These are phyloP conservation scores for Hydroisotoma schaefferi DNA, from an alignment of 2,888 invertebrate genomes.

Conservation along the genomic window DNA sequence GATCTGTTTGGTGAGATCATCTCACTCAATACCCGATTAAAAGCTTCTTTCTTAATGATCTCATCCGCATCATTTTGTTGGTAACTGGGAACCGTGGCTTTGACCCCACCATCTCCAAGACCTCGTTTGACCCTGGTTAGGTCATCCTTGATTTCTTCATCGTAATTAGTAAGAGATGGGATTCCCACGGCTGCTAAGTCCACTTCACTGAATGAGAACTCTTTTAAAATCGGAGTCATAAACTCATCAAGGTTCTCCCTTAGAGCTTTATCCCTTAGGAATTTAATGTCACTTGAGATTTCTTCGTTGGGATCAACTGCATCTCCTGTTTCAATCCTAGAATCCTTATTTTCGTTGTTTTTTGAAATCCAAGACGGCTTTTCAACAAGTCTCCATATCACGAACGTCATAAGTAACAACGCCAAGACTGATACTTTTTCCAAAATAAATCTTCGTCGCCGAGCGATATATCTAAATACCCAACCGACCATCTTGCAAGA, in stretches of 20 bases:
- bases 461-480: conserved; percentile 26
- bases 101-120: conserved; percentile 68
- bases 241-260: conserved; percentile 46
- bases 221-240: conserved; percentile 38
- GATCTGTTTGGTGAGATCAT: conserved; percentile 79
- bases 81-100: conserved; percentile 63
- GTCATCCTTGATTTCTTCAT: conserved; percentile 60
- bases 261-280: conserved; percentile 13
- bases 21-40: conserved; percentile 84
- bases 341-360: too few species aligned
- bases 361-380: too few species aligned
- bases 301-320: too few species aligned
- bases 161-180: conserved; percentile 49
- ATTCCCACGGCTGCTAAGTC: conserved; percentile 27
- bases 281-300: conserved; percentile 1
- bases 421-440: conserved; percentile 37
- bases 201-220: conserved; percentile 39
- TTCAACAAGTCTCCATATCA: too few species aligned
- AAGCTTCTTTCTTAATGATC: conserved; percentile 74
- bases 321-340: too few species aligned
- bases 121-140: conserved; percentile 64
- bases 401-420: conserved; percentile 41
- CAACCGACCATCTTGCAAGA: background rate
- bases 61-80: conserved; percentile 63
- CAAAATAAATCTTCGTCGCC: conserved; percentile 40